Conservation (phyloP, 2,113 vertebrate genomes). For the Turnix velox region DNA sequence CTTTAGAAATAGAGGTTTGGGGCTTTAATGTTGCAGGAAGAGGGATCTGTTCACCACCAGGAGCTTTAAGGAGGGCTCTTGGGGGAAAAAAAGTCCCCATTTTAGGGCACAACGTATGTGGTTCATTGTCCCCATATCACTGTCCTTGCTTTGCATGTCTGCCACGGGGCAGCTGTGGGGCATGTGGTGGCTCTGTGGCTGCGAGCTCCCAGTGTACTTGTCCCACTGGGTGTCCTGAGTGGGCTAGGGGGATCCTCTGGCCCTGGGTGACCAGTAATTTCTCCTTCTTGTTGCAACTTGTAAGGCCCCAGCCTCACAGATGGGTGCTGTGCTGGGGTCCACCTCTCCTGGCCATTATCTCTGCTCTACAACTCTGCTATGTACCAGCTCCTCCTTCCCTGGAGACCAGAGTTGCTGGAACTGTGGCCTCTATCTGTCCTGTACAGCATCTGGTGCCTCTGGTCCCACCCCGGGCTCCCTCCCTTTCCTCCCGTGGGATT, state of each 20-base stretch:
- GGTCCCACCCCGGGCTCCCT: not conserved
- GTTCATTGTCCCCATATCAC: fast-evolving
- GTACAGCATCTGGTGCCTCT: not conserved
- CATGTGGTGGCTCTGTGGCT: fast-evolving
- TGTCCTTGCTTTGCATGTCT: not conserved
- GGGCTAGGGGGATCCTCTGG: not conserved
- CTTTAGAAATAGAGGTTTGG: not conserved
- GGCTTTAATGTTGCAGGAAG: no score
- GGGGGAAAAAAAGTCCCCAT: not conserved
- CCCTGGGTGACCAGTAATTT: not conserved
- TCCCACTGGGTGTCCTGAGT: fast-evolving
- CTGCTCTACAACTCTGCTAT: fast-evolving
- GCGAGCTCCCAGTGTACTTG: fast-evolving
- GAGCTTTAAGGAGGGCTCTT: not conserved
- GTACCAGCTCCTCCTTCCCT: not conserved
- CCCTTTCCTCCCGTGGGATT: not conserved
- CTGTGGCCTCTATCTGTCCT: slow-evolving; percentile 3
- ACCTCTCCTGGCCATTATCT: not conserved
- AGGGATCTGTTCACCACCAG: fast-evolving
- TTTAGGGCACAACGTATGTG: fast-evolving
- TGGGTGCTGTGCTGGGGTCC: fast-evolving
- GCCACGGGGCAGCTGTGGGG: fast-evolving
- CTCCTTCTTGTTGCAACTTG: not conserved
- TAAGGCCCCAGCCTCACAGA: not conserved
- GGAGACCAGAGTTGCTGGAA: not conserved